A percentile compares a stretch with the other conserved stretches of the same genome.
Evolutionary conservation across 2,797 vertebrate species (phyloP).

Genomic region (Meriones psammophilus): DNA sequence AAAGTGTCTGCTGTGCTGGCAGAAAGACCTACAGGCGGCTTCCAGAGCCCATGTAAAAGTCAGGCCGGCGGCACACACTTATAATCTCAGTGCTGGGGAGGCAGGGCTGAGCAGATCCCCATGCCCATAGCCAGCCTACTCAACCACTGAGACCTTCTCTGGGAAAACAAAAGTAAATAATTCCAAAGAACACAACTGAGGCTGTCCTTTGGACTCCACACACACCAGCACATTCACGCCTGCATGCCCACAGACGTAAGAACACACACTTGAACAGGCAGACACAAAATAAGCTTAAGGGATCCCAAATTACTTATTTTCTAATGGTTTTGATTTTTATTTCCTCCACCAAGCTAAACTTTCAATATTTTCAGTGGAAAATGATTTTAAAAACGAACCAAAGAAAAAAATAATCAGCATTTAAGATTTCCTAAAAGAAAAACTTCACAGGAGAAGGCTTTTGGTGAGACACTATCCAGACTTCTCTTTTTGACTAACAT

Average conservation of each 20-base stretch:
- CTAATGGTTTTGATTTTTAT: slow-evolving; percentile 15
- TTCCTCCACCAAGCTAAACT: neutral
- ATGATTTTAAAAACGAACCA: neutral
- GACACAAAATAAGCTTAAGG: neutral
- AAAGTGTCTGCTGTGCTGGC: neutral
- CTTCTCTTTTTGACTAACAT: slow-evolving; percentile 57
- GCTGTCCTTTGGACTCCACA: neutral
- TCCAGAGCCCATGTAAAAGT: neutral
- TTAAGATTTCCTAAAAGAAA: neutral
- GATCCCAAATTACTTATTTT: slow-evolving; percentile 7
- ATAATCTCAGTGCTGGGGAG: neutral
- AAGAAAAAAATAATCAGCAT: too few relatives aligned
- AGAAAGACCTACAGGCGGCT: neutral
- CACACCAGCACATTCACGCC: neutral
- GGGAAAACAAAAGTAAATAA: neutral
- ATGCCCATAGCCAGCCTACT: neutral
- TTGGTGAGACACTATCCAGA: neutral
- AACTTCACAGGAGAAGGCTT: neutral
- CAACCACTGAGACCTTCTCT: neutral
- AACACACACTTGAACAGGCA: neutral
- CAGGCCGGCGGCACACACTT: neutral
- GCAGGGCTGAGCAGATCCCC: neutral
- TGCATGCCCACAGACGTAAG: neutral
- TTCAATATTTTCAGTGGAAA: neutral
- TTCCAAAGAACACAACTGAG: neutral